phyloP scores from a whole-genome alignment of 2,797 vertebrate genomes.

The Etheostoma nigrum region DNA sequence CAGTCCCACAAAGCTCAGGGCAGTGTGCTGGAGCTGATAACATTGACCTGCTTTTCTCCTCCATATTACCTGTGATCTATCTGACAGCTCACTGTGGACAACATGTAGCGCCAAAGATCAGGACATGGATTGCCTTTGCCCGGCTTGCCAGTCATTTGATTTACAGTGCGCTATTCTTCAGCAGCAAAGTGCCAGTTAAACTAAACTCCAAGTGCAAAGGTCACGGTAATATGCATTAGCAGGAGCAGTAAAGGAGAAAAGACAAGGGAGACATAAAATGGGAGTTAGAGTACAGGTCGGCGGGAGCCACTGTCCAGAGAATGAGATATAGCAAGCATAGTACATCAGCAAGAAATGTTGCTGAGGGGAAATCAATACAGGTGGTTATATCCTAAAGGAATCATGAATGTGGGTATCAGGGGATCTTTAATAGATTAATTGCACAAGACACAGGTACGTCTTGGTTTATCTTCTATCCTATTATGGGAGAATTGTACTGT shows the following conservation, averaged over 20 bases:
- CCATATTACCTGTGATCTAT: slow-evolving; percentile 38
- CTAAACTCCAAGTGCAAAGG: slow-evolving; percentile 51
- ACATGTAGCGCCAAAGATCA: slow-evolving; percentile 28
- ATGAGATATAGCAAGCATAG: slow-evolving; percentile 52
- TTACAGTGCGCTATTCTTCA: slow-evolving; percentile 47
- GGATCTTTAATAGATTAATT: background rate
- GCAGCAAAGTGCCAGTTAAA: slow-evolving; percentile 61
- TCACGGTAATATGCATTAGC: slow-evolving; percentile 56
- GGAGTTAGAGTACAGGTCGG: slow-evolving; percentile 45
- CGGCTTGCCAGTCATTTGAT: slow-evolving; percentile 45
- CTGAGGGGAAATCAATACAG: slow-evolving; percentile 63
- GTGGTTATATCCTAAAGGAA: slow-evolving; percentile 29
- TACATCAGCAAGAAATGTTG: slow-evolving; percentile 30
- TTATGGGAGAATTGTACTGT: background rate
- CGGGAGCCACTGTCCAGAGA: slow-evolving; percentile 71
- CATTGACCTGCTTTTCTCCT: slow-evolving; percentile 60
- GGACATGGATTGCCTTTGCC: slow-evolving; percentile 7
- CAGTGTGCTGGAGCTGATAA: slow-evolving; percentile 73
- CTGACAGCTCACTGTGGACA: slow-evolving; percentile 30
- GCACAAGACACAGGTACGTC: slow-evolving; percentile 1
- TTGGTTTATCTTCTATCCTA: background rate
- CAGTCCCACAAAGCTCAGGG: slow-evolving; percentile 56
- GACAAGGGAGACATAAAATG: slow-evolving; percentile 51
- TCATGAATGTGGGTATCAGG: slow-evolving; percentile 6
- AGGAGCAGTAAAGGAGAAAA: slow-evolving; percentile 41